phyloP scores from a whole-genome alignment of 2,797 vertebrate genomes.

The Alcedo quadribrachys region DNA sequence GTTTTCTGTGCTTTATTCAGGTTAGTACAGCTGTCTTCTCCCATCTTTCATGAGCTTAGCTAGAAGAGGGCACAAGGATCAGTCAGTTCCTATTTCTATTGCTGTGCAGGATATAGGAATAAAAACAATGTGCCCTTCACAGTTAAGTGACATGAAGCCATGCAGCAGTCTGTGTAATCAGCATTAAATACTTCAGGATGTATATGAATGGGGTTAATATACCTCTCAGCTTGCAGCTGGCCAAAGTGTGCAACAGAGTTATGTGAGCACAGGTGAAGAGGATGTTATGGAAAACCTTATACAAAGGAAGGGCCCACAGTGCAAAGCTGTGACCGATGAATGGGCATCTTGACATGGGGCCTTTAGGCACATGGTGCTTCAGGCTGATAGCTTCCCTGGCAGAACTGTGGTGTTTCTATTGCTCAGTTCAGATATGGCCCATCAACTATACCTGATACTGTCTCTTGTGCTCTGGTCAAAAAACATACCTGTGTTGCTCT shows the following conservation, averaged over 20 bases:
- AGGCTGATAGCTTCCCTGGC: background rate
- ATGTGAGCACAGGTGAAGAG: background rate
- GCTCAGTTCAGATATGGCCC: background rate
- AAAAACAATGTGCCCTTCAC: background rate
- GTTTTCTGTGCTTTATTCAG: background rate
- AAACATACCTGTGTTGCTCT: background rate
- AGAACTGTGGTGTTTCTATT: background rate
- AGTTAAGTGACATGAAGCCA: background rate
- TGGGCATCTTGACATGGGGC: rapidly evolving
- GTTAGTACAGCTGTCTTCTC: background rate
- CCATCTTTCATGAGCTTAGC: background rate
- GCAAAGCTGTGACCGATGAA: background rate
- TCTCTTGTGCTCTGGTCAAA: background rate
- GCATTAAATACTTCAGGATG: background rate
- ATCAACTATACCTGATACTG: background rate
- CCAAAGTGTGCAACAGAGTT: background rate
- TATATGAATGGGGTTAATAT: background rate
- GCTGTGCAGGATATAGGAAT: background rate
- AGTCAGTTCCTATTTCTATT: background rate
- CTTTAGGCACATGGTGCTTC: background rate
- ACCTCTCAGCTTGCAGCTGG: background rate
- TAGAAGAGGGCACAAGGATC: background rate
- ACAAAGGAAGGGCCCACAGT: background rate
- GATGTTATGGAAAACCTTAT: background rate
- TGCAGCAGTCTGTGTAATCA: background rate